Evolutionary conservation across 2,888 invertebrate species (phyloP).

Genomic region (Melikaiella ostensackeni): DNA sequence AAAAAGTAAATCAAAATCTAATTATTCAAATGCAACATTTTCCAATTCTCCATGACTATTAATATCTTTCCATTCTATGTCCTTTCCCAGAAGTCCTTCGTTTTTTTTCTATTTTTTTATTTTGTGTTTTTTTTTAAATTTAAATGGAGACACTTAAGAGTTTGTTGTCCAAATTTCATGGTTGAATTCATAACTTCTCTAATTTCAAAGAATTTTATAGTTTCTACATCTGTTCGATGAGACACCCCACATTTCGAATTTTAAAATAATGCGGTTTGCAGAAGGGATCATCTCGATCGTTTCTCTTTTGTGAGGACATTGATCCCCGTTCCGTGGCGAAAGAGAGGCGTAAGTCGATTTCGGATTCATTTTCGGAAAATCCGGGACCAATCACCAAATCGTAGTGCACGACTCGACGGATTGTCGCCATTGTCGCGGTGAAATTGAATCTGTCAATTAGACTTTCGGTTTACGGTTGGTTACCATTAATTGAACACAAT

Average conservation of each 20-base stretch:
- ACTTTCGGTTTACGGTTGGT: constrained; percentile 75
- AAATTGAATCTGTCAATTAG: constrained; percentile 77
- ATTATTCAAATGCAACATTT: too few relatives aligned
- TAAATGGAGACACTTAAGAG: too few relatives aligned
- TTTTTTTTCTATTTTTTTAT: too few relatives aligned
- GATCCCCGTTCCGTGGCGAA: constrained; percentile 50
- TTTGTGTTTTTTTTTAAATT: too few relatives aligned
- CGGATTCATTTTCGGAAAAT: constrained; percentile 66
- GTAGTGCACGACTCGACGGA: constrained; percentile 42
- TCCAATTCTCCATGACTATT: too few relatives aligned
- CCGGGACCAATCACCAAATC: constrained; percentile 43
- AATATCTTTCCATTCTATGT: too few relatives aligned
- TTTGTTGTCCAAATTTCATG: too few relatives aligned
- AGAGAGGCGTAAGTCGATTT: constrained; percentile 58
- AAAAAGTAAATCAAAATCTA: too few relatives aligned
- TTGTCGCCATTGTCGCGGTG: constrained; percentile 60
- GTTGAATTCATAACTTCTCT: too few relatives aligned
- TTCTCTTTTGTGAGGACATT: constrained; percentile 23
- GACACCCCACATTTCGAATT: background rate
- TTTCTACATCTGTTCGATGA: background rate
- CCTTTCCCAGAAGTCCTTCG: too few relatives aligned
- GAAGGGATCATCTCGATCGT: background rate
- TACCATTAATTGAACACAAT: constrained; percentile 66
- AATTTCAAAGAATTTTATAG: too few relatives aligned
- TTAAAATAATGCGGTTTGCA: background rate